phyloP scores from a whole-genome alignment of 2,888 invertebrate genomes.

The Drosophila atroscutellata region DNA sequence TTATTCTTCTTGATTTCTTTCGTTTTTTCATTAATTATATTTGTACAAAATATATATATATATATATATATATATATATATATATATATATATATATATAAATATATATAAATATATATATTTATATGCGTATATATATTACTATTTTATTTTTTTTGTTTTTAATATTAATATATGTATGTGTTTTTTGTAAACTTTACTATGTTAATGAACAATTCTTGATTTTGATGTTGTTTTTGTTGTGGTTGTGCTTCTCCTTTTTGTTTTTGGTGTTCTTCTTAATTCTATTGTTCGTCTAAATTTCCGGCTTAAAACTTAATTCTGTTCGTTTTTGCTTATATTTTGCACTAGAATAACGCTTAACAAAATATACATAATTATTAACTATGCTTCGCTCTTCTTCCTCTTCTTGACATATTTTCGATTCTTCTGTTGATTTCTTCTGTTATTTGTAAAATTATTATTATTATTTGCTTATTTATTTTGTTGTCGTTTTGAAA shows the following conservation, averaged over 20 bases:
- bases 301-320: constrained; percentile 68
- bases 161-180: constrained; percentile 38
- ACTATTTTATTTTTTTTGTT: not conserved
- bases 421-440: constrained; percentile 8
- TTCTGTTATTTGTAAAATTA: constrained; percentile 34
- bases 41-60: constrained; percentile 79
- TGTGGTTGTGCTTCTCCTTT: constrained; percentile 8
- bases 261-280: constrained; percentile 16
- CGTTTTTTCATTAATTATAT: constrained; percentile 65
- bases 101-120: constrained; percentile 16
- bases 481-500: constrained; percentile 58
- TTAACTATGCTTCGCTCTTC: constrained; percentile 58
- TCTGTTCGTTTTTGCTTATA: constrained; percentile 53
- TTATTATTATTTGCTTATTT: no score
- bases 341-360: constrained; percentile 75
- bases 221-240: constrained; percentile 28
- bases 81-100: no score
- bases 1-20: constrained; percentile 33
- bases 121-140: constrained; percentile 18
- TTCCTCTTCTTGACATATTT: constrained; percentile 6
- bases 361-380: constrained; percentile 80
- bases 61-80: constrained; percentile 18
- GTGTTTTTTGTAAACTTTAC: constrained; percentile 34
- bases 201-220: constrained; percentile 67
- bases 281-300: constrained; percentile 18